Conservation (phyloP, 2,797 vertebrate genomes). For the Gephyroberyx darwinii region DNA sequence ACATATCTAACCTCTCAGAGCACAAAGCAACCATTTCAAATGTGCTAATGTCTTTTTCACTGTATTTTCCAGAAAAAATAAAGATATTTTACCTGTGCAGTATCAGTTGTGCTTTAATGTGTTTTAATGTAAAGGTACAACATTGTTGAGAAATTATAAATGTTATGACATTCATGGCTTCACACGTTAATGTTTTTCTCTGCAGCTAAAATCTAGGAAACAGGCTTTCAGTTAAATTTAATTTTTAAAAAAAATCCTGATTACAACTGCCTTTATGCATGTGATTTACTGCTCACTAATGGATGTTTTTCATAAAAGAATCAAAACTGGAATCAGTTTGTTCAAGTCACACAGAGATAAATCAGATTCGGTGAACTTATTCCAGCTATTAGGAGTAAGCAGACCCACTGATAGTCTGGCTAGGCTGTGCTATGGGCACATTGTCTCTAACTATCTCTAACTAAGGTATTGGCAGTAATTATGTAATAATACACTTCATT, state of each 20-base stretch:
- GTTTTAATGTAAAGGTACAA: conserved; percentile 58
- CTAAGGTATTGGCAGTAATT: conserved; percentile 58
- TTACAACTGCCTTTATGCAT: conserved; percentile 30
- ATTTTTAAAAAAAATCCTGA: conserved; percentile 29
- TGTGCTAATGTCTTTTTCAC: neutral
- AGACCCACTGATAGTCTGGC: conserved; percentile 23
- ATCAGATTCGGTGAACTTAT: neutral
- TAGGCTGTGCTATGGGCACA: conserved; percentile 5
- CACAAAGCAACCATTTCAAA: neutral
- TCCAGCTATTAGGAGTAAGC: neutral
- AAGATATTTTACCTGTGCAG: neutral
- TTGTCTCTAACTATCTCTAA: conserved; percentile 3
- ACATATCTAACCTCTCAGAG: neutral
- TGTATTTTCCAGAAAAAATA: neutral
- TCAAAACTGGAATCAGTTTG: conserved; percentile 7
- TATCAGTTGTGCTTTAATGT: conserved; percentile 9
- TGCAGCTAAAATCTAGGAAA: conserved; percentile 22
- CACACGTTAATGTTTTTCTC: conserved; percentile 21
- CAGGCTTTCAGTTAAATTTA: neutral
- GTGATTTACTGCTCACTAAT: neutral
- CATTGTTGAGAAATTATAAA: conserved; percentile 49
- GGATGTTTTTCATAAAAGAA: neutral
- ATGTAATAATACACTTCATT: conserved; percentile 8
- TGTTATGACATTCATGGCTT: conserved; percentile 42
- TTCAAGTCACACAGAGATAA: conserved; percentile 22